phyloP scores from a whole-genome alignment of 1,140 invertebrate genomes.

The Drosophila watanabei region DNA sequence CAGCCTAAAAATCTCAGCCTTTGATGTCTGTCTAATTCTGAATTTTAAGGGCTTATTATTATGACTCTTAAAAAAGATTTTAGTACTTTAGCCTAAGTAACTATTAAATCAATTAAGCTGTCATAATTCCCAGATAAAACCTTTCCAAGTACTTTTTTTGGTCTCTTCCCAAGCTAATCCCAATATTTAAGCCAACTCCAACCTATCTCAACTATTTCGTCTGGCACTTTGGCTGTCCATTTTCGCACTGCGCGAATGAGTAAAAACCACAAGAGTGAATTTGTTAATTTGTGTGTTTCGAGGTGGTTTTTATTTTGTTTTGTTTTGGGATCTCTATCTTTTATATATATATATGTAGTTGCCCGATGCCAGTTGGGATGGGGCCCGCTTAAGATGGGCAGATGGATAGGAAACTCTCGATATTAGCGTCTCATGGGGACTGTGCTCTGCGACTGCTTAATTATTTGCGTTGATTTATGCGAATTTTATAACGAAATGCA shows the following conservation, averaged over 20 bases:
- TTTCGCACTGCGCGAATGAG: conserved; percentile 57
- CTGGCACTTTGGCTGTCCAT: conserved; percentile 51
- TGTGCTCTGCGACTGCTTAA: conserved; percentile 64
- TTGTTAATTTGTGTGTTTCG: conserved; percentile 57
- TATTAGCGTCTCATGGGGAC: conserved; percentile 63
- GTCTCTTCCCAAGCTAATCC: background rate
- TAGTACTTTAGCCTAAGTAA: background rate
- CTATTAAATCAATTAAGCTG: conserved; percentile 5
- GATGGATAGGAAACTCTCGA: conserved; percentile 51
- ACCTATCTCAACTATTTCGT: conserved; percentile 49
- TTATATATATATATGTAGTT: background rate
- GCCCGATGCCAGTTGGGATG: background rate
- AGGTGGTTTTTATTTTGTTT: conserved; percentile 38
- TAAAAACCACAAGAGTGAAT: conserved; percentile 57
- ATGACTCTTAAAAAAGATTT: background rate
- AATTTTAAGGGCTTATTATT: background rate
- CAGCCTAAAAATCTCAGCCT: background rate
- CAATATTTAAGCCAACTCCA: conserved; percentile 9
- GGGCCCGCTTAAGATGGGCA: conserved; percentile 27
- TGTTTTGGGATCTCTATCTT: conserved; percentile 17
- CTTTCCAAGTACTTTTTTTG: background rate
- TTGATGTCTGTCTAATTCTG: background rate
- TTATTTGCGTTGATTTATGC: conserved; percentile 80
- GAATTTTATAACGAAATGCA: conserved; percentile 71
- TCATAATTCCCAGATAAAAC: conserved; percentile 7